Conservation (phyloP, 2,113 vertebrate species). For the Coptodon rendalli region DNA sequence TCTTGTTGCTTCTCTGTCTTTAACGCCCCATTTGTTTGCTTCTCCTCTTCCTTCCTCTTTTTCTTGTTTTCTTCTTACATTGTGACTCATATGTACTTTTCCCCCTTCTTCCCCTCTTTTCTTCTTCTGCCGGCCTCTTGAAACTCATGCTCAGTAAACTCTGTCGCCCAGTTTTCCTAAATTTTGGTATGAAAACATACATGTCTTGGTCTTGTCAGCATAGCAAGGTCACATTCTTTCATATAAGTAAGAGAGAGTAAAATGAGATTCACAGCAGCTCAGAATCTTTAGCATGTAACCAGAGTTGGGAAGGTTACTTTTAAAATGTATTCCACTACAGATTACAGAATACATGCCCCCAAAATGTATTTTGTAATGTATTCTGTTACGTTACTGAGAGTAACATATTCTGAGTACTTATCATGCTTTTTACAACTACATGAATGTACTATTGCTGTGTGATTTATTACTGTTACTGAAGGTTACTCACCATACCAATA, state of each 20-base stretch:
- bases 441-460: rapidly evolving
- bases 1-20: not conserved
- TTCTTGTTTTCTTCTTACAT: not conserved
- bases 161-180: constrained; percentile 31
- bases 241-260: not conserved
- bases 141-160: constrained; percentile 19
- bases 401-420: not conserved
- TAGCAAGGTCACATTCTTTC: constrained; percentile 20
- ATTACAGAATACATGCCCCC: not conserved
- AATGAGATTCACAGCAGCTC: not conserved
- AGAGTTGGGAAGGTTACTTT: not conserved
- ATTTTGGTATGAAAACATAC: constrained; percentile 7
- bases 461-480: not conserved
- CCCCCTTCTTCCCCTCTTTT: not conserved
- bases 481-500: not conserved
- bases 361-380: not conserved
- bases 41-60: not conserved
- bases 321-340: not conserved
- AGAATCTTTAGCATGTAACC: not conserved
- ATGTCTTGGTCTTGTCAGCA: not conserved
- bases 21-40: not conserved
- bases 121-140: not conserved
- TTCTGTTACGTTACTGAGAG: not conserved
- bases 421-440: too few species aligned
- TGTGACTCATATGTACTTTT: rapidly evolving